Conservation (phyloP, 1,140 invertebrate species). For the Drosophila sturtevanti region DNA sequence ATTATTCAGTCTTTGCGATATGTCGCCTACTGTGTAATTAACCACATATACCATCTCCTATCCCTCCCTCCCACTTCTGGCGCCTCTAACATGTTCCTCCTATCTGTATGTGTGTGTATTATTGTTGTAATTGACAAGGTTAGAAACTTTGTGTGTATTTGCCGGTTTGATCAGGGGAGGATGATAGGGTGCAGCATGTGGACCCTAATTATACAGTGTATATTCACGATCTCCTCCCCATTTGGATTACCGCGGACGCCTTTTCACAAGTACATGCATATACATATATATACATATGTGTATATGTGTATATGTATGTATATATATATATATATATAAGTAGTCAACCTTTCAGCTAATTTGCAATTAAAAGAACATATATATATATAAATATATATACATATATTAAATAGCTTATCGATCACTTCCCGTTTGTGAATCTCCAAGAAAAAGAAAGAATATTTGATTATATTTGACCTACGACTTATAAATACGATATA, state of each 20-base stretch:
- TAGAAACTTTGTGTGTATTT: not conserved
- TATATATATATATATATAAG: slow-evolving; percentile 18
- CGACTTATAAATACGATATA: slow-evolving; percentile 19
- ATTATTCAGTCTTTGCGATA: not conserved
- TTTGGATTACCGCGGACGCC: not conserved
- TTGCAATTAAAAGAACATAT: slow-evolving; percentile 27
- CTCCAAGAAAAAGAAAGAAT: slow-evolving; percentile 6
- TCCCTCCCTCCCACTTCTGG: not conserved
- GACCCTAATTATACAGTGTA: too few relatives aligned
- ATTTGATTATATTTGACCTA: slow-evolving; percentile 1
- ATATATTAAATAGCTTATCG: slow-evolving; percentile 17
- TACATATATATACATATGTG: not conserved
- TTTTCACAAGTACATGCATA: not conserved
- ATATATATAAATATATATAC: slow-evolving; percentile 32
- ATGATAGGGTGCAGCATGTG: not conserved
- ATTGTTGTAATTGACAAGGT: not conserved
- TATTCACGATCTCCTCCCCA: not conserved
- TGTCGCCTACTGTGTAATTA: not conserved
- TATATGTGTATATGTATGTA: slow-evolving; percentile 10
- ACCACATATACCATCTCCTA: not conserved
- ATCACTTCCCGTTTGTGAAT: slow-evolving; percentile 14
- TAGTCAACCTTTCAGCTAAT: slow-evolving; percentile 7
- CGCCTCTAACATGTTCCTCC: not conserved
- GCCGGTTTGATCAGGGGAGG: not conserved
- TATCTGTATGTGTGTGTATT: not conserved